phyloP scores from a whole-genome alignment of 2,888 invertebrate genomes.

The Andrena bucephala region DNA sequence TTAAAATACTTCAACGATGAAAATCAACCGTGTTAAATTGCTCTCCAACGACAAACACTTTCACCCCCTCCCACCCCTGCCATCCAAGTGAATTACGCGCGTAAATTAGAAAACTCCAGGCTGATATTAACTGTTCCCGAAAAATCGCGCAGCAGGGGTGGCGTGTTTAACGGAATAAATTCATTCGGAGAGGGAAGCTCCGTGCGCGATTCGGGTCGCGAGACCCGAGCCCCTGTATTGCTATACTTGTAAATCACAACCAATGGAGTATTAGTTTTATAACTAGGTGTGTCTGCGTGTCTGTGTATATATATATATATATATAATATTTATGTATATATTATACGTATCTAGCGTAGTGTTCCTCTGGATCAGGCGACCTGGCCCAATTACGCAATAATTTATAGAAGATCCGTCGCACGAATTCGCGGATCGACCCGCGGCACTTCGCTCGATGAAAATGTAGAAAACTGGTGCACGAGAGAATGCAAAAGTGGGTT shows the following conservation, averaged over 20 bases:
- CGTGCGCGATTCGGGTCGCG: conserved; percentile 50
- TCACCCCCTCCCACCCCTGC: not conserved
- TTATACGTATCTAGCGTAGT: conserved; percentile 64
- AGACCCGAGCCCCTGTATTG: conserved; percentile 74
- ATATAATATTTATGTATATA: conserved; percentile 54
- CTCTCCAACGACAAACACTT: not conserved
- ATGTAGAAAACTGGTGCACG: conserved; percentile 23
- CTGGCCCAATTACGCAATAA: conserved; percentile 63
- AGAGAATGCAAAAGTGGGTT: not conserved
- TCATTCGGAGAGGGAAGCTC: conserved; percentile 46
- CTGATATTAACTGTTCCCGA: not conserved
- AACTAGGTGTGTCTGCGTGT: conserved; percentile 70
- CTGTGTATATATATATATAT: conserved; percentile 53
- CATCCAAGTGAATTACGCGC: not conserved
- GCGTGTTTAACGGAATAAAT: conserved; percentile 35
- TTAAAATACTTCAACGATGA: conserved; percentile 3
- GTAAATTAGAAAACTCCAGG: conserved; percentile 3
- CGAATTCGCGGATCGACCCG: conserved; percentile 48
- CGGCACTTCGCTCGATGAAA: not conserved
- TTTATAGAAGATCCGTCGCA: conserved; percentile 41
- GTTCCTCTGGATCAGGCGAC: conserved; percentile 62
- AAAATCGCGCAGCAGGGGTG: conserved; percentile 5
- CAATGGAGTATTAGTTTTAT: conserved; percentile 83
- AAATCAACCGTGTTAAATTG: not conserved
- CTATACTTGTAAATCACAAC: conserved; percentile 84